Base-by-base conservation (phyloP, 2,888 invertebrate species). In the Liodrosophila aerea region DNA sequence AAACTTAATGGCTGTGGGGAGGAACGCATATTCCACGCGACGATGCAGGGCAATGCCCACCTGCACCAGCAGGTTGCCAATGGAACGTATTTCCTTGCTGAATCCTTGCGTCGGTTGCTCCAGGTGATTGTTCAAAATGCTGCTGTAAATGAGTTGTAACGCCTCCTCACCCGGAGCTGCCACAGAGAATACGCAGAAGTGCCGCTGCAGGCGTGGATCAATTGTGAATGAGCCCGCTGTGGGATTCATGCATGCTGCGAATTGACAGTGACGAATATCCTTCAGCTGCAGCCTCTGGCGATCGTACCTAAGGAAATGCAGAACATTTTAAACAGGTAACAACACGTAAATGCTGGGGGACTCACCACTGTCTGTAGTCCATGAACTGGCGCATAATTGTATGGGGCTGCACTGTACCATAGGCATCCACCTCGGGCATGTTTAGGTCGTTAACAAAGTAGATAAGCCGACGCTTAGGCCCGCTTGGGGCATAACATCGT, bases 141-240 rank as follows among this genome's bases (percentile, higher is more conserved):
- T 94, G 76, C 93, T 93, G 90, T 97, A 98, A 86, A 98, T 98
- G 50, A 94, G 94, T 57, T 92, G 91, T 64, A 97, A 92, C 0
- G 96, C 95, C 34, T 96, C 96, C 44, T 92, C 90, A 4, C 93
- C 93, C 1, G 98, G 98, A 87, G 96, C 95, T 88, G 93, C 94
- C 57, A 96, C 94, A 22, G 96, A 95, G 87, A 96, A 96, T 0
- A 95, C 95, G 75, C 95, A 94, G 88, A 97, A 97, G 87, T 97
- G 96, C 47, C 97, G 91, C 88, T 98, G 97, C 7, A 98, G 92
- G 8, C 98, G 92, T 0, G 97, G 93, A 91, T 98, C 96, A 61
- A 98, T 97, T 22, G 96, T 97, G 87, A 98, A 98, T 51, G 96
- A 97, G n/a, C 98, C 98, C 11, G 98, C 96, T 0, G 98, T 97